Conservation (phyloP, 2,797 vertebrate genomes). For the Scarus forsteni region DNA sequence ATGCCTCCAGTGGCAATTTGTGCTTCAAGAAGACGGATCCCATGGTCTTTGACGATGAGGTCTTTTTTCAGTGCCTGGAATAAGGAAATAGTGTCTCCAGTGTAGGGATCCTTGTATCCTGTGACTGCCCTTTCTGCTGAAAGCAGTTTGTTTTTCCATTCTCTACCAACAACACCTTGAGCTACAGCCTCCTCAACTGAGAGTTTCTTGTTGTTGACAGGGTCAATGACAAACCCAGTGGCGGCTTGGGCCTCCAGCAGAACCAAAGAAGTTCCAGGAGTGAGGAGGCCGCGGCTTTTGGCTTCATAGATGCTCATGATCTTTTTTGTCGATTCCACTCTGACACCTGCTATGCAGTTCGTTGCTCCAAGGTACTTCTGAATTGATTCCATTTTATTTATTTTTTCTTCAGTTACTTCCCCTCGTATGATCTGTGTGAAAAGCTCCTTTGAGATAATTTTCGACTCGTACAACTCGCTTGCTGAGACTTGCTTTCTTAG, state of each 20-base stretch:
- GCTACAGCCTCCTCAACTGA: conserved; percentile 68
- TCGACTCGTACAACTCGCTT: conserved; percentile 88
- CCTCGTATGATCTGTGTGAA: conserved; percentile 87
- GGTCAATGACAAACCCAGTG: conserved; percentile 74
- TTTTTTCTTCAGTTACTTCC: conserved; percentile 83
- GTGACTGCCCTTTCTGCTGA: conserved; percentile 77
- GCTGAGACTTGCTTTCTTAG: conserved; percentile 85
- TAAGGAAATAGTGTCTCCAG: conserved; percentile 79
- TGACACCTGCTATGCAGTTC: conserved; percentile 87
- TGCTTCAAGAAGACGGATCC: conserved; percentile 78
- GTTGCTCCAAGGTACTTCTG: conserved; percentile 87
- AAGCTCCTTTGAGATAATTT: conserved; percentile 90
- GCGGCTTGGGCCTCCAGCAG: conserved; percentile 83
- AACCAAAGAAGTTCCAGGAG: conserved; percentile 80
- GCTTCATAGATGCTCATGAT: conserved; percentile 79
- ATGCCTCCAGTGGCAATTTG: conserved; percentile 79
- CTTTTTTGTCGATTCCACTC: conserved; percentile 75
- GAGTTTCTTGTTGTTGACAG: conserved; percentile 61
- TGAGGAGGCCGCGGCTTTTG: conserved; percentile 65
- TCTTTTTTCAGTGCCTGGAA: conserved; percentile 74
- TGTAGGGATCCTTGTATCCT: conserved; percentile 77
- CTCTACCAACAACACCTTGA: conserved; percentile 50
- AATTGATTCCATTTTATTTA: conserved; percentile 86
- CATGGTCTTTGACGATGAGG: conserved; percentile 74
- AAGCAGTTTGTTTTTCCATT: conserved; percentile 61